These are phyloP conservation scores for Brachionus plicatilis DNA, from an alignment of 1,140 invertebrate genomes.

Conservation along the genomic window DNA sequence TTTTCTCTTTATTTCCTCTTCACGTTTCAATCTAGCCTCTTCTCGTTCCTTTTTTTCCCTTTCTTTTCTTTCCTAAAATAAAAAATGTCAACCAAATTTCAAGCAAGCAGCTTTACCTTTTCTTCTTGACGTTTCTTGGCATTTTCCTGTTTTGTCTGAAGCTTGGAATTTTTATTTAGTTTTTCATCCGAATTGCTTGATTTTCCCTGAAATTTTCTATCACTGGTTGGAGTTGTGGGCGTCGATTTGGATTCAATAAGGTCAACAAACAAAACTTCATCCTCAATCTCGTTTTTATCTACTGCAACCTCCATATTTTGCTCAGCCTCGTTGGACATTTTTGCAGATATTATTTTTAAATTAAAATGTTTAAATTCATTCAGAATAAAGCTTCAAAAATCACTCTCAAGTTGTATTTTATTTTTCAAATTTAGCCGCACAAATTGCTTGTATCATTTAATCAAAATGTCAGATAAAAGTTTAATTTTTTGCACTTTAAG, in stretches of 20 bases:
- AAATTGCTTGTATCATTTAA: neutral
- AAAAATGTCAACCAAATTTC: neutral
- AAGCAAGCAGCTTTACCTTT: neutral
- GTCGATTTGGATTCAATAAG: neutral
- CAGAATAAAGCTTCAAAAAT: neutral
- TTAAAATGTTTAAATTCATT: neutral
- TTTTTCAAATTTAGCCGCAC: neutral
- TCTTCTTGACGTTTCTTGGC: conserved; percentile 14
- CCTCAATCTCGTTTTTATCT: neutral
- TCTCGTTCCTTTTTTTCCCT: conserved; percentile 23
- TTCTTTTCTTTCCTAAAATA: conserved; percentile 2
- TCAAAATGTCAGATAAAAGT: neutral
- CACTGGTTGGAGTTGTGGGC: neutral
- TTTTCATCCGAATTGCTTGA: neutral
- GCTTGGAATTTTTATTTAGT: conserved; percentile 19
- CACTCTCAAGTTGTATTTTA: neutral
- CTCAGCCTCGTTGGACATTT: conserved; percentile 3
- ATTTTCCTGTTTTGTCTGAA: conserved; percentile 14
- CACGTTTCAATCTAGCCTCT: neutral
- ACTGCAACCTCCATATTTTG: neutral
- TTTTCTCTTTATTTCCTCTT: neutral
- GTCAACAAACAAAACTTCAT: neutral
- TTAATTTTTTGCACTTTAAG: neutral
- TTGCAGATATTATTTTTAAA: neutral
- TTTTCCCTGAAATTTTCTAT: neutral